Base-by-base conservation (phyloP, 2,113 vertebrate species). In the Chaetops frenatus region DNA sequence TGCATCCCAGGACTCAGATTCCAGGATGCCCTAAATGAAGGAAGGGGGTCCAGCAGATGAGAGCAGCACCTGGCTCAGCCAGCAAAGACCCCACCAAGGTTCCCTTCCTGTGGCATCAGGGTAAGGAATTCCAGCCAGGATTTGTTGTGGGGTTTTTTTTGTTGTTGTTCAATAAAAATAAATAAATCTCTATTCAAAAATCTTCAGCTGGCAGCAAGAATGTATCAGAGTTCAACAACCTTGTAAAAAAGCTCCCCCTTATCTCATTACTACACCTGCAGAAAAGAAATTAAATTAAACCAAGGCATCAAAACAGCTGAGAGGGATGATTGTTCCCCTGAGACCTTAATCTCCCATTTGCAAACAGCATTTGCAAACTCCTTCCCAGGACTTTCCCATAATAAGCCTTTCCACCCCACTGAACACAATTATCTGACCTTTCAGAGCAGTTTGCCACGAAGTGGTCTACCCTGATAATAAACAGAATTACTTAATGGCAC, bases 341-440 rank as follows among this genome's bases (percentile, higher is more conserved):
- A 97, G 97, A 97, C 91, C 86, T 86, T 97, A 97, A 97, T 98
- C 98, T 97, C 96, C 93, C 77, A 72, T 94, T 95, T 96, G 97
- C 97, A 97, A 96, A 96, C 86, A 95, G 93, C 96, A 95, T 95
- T 94, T 97, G 96, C 88, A 95, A 96, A 97, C 88, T 72, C 90
- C 95, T 97, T 94, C 97, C 92, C 95, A 90, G 93, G 96, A 96
- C 36, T 7, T 60, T 25, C 89, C 48, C 86, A 97, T 97, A 97
- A 97, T 88, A 89, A 95, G 84, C 83, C 88, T 96, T 98, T 98
- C 97, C 98, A 97, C 96, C 96, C 97, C 95, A 83, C 94, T 96
- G 96, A 92, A 96, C 73, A 61, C 96, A 97, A 97, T 98, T 98
- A 98, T 97, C 97, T 98, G 97, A 97, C 97, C 96, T 97, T 95